phyloP scores from a whole-genome alignment of 2,797 vertebrate species.

The Acanthurus leucopareius region DNA sequence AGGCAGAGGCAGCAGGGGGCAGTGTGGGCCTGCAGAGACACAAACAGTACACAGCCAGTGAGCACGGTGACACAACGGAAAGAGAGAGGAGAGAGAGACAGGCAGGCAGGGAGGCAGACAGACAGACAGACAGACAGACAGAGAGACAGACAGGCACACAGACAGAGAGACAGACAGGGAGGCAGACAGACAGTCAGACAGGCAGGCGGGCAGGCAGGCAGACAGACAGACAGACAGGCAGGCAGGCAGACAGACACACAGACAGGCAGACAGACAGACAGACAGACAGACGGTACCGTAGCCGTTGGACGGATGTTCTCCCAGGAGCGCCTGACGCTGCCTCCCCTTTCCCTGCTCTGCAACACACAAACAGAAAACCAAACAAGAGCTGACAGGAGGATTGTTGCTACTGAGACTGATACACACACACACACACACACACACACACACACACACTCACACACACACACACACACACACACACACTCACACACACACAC shows the following conservation, averaged over 20 bases:
- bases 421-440: slow-evolving; percentile 7
- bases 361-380: slow-evolving; percentile 47
- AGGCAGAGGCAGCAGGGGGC: slow-evolving; percentile 92
- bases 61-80: background rate
- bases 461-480: background rate
- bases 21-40: slow-evolving; percentile 86
- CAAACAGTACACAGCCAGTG: background rate
- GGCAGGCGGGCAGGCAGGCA: too few relatives aligned
- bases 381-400: slow-evolving; percentile 9
- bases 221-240: too few relatives aligned
- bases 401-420: background rate
- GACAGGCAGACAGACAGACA: too few relatives aligned
- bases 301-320: slow-evolving; percentile 94
- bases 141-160: too few relatives aligned
- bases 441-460: slow-evolving; percentile 2
- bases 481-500: slow-evolving; percentile 4
- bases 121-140: too few relatives aligned
- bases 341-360: slow-evolving; percentile 92
- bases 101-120: too few relatives aligned
- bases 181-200: too few relatives aligned
- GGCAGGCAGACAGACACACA: too few relatives aligned
- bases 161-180: too few relatives aligned
- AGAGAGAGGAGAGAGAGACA: background rate
- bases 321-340: slow-evolving; percentile 94
- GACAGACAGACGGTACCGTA: slow-evolving; percentile 83